These are phyloP conservation scores for Silvanus unidentatus DNA, from an alignment of 2,888 invertebrate species.

Conservation along the genomic window DNA sequence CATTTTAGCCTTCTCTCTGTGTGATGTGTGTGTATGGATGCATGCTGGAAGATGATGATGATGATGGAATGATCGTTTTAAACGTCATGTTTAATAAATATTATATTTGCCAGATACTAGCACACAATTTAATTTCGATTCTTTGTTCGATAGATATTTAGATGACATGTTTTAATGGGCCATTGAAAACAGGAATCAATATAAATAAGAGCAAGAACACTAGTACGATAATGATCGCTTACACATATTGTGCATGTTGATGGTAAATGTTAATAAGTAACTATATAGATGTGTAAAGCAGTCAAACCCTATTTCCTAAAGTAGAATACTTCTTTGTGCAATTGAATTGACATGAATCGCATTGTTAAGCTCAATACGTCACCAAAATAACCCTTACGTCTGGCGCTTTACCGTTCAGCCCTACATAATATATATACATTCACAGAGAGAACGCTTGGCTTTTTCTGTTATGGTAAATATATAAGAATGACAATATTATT, in stretches of 20 bases:
- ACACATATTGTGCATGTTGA: background rate
- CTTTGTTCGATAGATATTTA: too few relatives aligned
- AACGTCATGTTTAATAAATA: too few relatives aligned
- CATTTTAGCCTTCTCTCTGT: constrained; percentile 4
- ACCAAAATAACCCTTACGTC: constrained; percentile 39
- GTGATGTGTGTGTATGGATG: constrained; percentile 2
- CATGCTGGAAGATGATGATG: background rate
- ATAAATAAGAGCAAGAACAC: too few relatives aligned
- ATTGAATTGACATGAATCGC: constrained; percentile 42
- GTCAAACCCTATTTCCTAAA: constrained; percentile 33
- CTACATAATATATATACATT: constrained; percentile 2
- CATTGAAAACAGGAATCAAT: too few relatives aligned
- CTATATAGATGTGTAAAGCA: constrained; percentile 7
- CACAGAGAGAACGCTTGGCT: constrained; percentile 24
- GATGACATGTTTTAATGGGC: too few relatives aligned
- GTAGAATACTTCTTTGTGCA: constrained; percentile 40
- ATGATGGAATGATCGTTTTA: background rate
- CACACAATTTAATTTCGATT: too few relatives aligned
- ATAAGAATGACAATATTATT: constrained; percentile 48
- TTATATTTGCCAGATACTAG: too few relatives aligned
- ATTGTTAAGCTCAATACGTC: constrained; percentile 39
- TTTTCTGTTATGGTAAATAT: constrained; percentile 44
- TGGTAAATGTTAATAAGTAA: constrained; percentile 4
- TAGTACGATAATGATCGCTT: too few relatives aligned
- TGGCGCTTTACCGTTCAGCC: constrained; percentile 28